Evolutionary conservation across 2,113 vertebrate genomes (phyloP).

Genomic region (Atherinomorus stipes): DNA sequence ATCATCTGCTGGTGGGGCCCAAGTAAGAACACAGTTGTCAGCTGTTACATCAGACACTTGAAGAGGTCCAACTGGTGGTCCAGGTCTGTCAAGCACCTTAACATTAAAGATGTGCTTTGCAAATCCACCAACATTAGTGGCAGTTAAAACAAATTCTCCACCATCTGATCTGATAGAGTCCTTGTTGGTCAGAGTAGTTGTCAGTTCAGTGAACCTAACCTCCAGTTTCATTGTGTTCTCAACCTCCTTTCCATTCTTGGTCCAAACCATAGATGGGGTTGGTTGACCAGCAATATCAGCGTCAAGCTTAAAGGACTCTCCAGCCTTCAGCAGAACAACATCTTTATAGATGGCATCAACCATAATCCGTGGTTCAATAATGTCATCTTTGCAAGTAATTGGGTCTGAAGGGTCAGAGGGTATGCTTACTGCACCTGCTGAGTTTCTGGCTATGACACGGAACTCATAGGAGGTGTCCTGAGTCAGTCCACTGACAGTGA

Average conservation of each 20-base stretch:
- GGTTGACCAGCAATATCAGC: slow-evolving; percentile 96
- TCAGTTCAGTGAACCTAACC: slow-evolving; percentile 91
- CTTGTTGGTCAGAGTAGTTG: slow-evolving; percentile 90
- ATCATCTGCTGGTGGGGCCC: slow-evolving; percentile 93
- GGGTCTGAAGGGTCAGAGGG: slow-evolving; percentile 95
- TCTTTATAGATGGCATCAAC: slow-evolving; percentile 96
- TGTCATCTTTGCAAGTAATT: slow-evolving; percentile 93
- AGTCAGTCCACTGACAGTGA: slow-evolving; percentile 95
- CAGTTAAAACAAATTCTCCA: slow-evolving; percentile 92
- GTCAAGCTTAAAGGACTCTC: slow-evolving; percentile 94
- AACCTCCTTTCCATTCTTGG: slow-evolving; percentile 94
- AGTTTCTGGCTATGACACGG: slow-evolving; percentile 93
- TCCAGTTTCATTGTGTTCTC: slow-evolving; percentile 93
- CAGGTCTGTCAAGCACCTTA: slow-evolving; percentile 96
- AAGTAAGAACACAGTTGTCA: slow-evolving; percentile 93
- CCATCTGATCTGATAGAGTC: slow-evolving; percentile 93
- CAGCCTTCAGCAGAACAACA: slow-evolving; percentile 90
- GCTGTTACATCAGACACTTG: slow-evolving; percentile 89
- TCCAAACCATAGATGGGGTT: slow-evolving; percentile 93
- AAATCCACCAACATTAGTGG: slow-evolving; percentile 95
- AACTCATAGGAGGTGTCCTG: slow-evolving; percentile 96
- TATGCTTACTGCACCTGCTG: slow-evolving; percentile 92
- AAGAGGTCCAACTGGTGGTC: slow-evolving; percentile 92
- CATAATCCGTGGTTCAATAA: slow-evolving; percentile 94
- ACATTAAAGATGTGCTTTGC: slow-evolving; percentile 96